A percentile compares a stretch with the other conserved stretches of the same genome.
Evolutionary conservation across 64 coral and sea anemone genomes (phyloP).

Genomic region (Montipora sp.): DNA sequence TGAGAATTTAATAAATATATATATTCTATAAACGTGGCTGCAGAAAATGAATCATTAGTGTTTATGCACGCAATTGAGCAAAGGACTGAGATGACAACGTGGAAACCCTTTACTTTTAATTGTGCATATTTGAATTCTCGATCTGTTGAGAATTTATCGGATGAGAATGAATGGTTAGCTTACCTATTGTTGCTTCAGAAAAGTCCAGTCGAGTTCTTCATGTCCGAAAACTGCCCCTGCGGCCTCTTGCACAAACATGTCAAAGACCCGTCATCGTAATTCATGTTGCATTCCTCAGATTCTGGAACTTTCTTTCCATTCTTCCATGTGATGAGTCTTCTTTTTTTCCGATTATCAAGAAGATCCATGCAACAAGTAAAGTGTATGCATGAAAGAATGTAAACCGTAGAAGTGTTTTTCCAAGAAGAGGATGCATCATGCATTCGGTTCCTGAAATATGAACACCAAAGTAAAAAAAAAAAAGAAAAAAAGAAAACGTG

Average conservation of each 20-base stretch:
- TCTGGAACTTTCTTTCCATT: constrained; percentile 2
- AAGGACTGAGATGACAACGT: no score
- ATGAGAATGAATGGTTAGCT: neutral
- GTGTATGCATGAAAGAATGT: neutral
- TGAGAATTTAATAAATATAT: no score
- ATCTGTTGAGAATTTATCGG: no score
- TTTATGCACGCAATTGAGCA: no score
- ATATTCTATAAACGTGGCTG: no score
- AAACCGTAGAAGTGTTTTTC: constrained; percentile 7
- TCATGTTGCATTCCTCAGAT: constrained; percentile 39
- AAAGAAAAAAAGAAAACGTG: no score
- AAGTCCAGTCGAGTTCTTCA: constrained; percentile 16
- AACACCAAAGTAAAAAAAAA: no score
- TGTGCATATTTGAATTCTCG: no score
- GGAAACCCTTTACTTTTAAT: no score
- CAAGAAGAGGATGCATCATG: neutral
- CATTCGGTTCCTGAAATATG: neutral
- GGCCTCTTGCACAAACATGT: neutral
- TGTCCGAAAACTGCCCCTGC: neutral
- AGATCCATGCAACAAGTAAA: constrained; percentile 22
- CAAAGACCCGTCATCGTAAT: constrained; percentile 3
- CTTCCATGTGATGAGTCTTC: neutral
- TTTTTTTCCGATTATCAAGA: neutral
- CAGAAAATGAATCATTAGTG: no score
- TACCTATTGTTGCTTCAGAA: constrained; percentile 51